Evolutionary conservation across 1,140 invertebrate genomes (phyloP), one percentile per base, ranked within the genome.

Genomic region (Listronotus oregonensis): DNA sequence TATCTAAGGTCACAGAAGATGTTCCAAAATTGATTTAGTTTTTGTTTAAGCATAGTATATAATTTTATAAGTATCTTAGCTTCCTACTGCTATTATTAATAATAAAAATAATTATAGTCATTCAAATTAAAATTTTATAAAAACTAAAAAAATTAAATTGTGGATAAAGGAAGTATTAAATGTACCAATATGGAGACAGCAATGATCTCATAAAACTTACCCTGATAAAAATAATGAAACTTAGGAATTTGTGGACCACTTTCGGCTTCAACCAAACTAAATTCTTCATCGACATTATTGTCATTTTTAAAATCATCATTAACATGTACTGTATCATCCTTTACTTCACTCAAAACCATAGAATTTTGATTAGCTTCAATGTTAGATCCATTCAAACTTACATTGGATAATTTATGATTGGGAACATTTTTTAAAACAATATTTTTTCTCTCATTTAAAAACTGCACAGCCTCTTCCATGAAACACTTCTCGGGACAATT

Each of bases 401-500:
- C 39, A 34, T 10, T 51, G 0, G 39, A n/a, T 10, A 14, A 11
- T 39, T 54, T 31, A 11, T 8, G 6, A 15, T 58, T 12, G 18
- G 55, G 12, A 15, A 9, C 15, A 44, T 21, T 37, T 21, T 12
- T 17, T 10, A 62, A 31, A 10, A 71, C 42, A 27, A 44, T 66
- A 27, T 57, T n/a, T 63, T 57, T 57, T 78, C 78, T 69, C 70
- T 80, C 77, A 59, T 82, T 78, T 8, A 93, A 79, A 73, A 87
- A 82, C 21, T 82, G 72, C 15, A 93, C 79, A 34, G 94, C 94
- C 79, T 93, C 85, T 73, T 95, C 86, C 66, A 96, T 88, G 74
- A 94, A 97, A 72, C 89, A 87, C 70, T 87, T 84, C 81, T 96
- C 94, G 2, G 92, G 90, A 66, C 86, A 88, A 68, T 91, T 85